phyloP scores from a whole-genome alignment of 2,888 invertebrate genomes.

The Ormia ochracea region DNA sequence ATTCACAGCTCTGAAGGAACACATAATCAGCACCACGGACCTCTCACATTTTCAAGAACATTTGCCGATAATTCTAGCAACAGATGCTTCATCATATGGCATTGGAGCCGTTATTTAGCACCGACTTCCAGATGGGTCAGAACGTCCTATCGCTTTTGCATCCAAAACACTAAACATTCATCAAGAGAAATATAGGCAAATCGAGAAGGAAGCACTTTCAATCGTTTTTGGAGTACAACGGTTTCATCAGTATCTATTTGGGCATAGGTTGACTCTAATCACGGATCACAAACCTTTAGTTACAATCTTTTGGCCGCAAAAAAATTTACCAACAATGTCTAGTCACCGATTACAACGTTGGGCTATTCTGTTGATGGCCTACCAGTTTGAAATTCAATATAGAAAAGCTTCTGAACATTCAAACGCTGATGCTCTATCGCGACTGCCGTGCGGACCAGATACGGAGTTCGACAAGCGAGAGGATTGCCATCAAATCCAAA shows the following conservation, averaged over 20 bases:
- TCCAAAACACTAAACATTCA: too few relatives aligned
- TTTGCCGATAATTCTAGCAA: not conserved
- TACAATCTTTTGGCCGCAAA: too few relatives aligned
- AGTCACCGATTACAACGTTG: too few relatives aligned
- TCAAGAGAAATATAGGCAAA: slow-evolving; percentile 29
- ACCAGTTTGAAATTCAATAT: too few relatives aligned
- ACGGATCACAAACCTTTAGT: too few relatives aligned
- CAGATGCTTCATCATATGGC: not conserved
- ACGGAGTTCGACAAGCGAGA: not conserved
- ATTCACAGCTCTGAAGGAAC: too few relatives aligned
- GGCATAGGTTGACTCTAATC: too few relatives aligned
- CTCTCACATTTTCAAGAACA: not conserved
- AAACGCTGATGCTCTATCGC: slow-evolving; percentile 22
- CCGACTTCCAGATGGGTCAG: slow-evolving; percentile 6
- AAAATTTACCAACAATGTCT: too few relatives aligned
- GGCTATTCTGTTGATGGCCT: too few relatives aligned
- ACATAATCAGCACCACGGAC: too few relatives aligned
- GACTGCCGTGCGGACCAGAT: not conserved
- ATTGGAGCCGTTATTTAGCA: slow-evolving; percentile 37
- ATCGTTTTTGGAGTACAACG: too few relatives aligned
- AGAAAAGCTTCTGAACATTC: not conserved
- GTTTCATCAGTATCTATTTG: too few relatives aligned
- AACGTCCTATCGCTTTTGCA: not conserved
- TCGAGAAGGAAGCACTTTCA: slow-evolving; percentile 26
- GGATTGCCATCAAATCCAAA: slow-evolving; percentile 1